phyloP scores from a whole-genome alignment of 2,888 invertebrate species.

The Acheta domesticus region DNA sequence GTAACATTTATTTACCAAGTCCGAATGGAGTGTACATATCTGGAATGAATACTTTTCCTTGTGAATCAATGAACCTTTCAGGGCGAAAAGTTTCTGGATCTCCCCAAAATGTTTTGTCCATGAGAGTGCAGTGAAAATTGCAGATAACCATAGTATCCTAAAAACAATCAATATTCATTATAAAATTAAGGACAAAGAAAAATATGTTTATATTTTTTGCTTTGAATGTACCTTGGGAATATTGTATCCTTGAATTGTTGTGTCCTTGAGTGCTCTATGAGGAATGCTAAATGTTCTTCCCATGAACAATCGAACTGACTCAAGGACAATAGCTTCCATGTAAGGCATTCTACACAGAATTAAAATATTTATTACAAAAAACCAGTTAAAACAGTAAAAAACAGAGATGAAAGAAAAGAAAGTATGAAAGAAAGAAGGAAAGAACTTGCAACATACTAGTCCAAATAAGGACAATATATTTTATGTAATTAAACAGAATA shows the following conservation, averaged over 20 bases:
- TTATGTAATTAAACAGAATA: too few relatives aligned
- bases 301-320: slow-evolving; percentile 76
- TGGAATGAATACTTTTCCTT: slow-evolving; percentile 60
- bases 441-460: too few relatives aligned
- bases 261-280: slow-evolving; percentile 71
- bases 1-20: slow-evolving; percentile 51
- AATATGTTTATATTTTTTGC: neutral
- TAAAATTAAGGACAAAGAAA: neutral
- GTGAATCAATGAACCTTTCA: slow-evolving; percentile 63
- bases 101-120: slow-evolving; percentile 64
- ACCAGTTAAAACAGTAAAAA: neutral
- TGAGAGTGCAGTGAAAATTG: slow-evolving; percentile 69
- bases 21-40: slow-evolving; percentile 76
- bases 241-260: slow-evolving; percentile 64
- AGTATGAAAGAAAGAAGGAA: too few relatives aligned
- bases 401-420: too few relatives aligned
- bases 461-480: too few relatives aligned
- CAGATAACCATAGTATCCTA: slow-evolving; percentile 78
- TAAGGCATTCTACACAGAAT: slow-evolving; percentile 67
- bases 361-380: neutral
- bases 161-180: slow-evolving; percentile 38
- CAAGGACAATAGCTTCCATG: slow-evolving; percentile 72
- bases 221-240: slow-evolving; percentile 65
- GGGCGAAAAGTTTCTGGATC: slow-evolving; percentile 71
- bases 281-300: slow-evolving; percentile 75